These are phyloP conservation scores for Rhopalosiphum nymphaeae DNA, from an alignment of 2,888 invertebrate species.

Conservation along the genomic window DNA sequence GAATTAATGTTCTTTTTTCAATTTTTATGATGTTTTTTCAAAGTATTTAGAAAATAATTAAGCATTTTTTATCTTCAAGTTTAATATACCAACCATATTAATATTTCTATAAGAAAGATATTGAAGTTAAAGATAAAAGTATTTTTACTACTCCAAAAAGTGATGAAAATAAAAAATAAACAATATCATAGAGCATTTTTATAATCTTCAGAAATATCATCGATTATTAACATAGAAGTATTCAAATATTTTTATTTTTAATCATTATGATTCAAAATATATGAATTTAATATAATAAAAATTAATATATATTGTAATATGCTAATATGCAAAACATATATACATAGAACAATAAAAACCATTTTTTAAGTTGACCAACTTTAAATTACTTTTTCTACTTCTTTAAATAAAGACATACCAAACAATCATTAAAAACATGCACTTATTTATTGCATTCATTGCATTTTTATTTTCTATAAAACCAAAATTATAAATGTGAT, in stretches of 20 bases:
- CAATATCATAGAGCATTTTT: not conserved
- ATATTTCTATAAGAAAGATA: not conserved
- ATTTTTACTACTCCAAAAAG: not conserved
- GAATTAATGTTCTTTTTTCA: no score
- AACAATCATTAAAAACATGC: no score
- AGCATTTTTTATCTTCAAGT: not conserved
- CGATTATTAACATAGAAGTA: not conserved
- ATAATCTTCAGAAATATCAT: not conserved
- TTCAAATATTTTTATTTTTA: not conserved
- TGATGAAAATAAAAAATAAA: not conserved
- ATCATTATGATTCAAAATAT: not conserved
- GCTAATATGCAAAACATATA: not conserved
- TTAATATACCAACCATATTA: not conserved
- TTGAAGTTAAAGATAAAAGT: not conserved
- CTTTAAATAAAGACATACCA: not conserved
- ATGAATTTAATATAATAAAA: not conserved
- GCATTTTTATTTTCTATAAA: no score
- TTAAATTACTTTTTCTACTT: not conserved
- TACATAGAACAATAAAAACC: not conserved
- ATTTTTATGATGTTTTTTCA: no score
- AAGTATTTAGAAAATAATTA: no score
- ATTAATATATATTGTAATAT: not conserved
- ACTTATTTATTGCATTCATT: no score
- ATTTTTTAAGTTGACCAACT: not conserved
- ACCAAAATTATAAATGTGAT: no score